Evolutionary conservation across 2,797 vertebrate genomes (phyloP).

Genomic region (Pangasius djambal): DNA sequence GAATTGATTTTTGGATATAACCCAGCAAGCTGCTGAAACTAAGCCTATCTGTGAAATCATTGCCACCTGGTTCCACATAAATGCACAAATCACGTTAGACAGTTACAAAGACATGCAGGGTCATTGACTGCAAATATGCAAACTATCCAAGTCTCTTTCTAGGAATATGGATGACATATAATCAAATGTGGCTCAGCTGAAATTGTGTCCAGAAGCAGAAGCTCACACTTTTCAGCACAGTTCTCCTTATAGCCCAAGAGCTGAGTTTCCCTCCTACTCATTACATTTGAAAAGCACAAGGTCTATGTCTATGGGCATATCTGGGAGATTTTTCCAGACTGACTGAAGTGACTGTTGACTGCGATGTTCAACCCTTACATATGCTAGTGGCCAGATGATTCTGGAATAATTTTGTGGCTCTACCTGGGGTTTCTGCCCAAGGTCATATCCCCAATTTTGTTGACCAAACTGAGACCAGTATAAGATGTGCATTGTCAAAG

Average conservation of each 20-base stretch:
- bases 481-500: constrained; percentile 44
- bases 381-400: neutral
- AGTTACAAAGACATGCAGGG: constrained; percentile 12
- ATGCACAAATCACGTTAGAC: constrained; percentile 22
- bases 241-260: neutral
- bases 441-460: neutral
- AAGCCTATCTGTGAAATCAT: constrained; percentile 31
- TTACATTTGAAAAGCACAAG: neutral
- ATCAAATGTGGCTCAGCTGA: neutral
- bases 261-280: neutral
- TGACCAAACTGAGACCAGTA: constrained; percentile 13
- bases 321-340: neutral
- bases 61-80: constrained; percentile 21
- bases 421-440: neutral
- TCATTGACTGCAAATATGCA: neutral
- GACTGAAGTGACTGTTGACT: neutral
- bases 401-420: neutral
- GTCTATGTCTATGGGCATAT: neutral
- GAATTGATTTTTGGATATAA: constrained; percentile 32
- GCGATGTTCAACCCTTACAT: too few relatives aligned
- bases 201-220: neutral
- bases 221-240: neutral
- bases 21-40: constrained; percentile 33
- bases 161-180: neutral
- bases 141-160: neutral